These are phyloP conservation scores for Tiaroga cobitis DNA, from an alignment of 2,797 vertebrate genomes.

Conservation along the genomic window DNA sequence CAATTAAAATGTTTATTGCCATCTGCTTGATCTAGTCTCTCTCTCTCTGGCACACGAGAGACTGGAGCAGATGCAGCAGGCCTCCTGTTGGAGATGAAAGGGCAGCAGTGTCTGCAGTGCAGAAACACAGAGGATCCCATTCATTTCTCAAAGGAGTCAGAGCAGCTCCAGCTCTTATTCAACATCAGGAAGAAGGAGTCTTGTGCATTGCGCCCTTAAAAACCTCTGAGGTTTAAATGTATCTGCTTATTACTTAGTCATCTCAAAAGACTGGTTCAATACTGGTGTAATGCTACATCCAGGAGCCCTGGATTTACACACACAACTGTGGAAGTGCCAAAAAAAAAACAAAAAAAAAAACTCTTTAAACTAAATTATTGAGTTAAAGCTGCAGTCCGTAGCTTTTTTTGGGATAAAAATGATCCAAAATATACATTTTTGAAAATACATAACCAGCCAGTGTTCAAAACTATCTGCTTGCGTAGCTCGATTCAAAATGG, in stretches of 20 bases:
- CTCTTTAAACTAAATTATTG: too few species aligned
- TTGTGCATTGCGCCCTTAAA: not conserved
- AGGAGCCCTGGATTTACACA: not conserved
- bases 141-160: constrained; percentile 67
- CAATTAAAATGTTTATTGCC: constrained; percentile 30
- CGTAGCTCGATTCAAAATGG: too few species aligned
- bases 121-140: constrained; percentile 71
- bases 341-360: too few species aligned
- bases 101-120: constrained; percentile 61
- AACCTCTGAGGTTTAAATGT: not conserved
- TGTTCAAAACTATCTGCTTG: too few species aligned
- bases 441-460: too few species aligned
- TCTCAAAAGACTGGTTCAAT: constrained; percentile 9
- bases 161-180: constrained; percentile 55
- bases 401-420: too few species aligned
- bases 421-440: too few species aligned
- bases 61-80: constrained; percentile 6
- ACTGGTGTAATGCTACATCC: not conserved
- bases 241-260: not conserved
- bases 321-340: not conserved
- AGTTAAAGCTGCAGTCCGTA: too few species aligned
- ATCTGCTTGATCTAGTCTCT: not conserved
- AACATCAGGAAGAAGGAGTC: constrained; percentile 49
- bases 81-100: constrained; percentile 65
- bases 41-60: constrained; percentile 8